Percentiles rank a stretch among this genome's conserved stretches.
phyloP scores from a whole-genome alignment of 2,888 invertebrate genomes.

The Heteromyza rotundicornis region DNA sequence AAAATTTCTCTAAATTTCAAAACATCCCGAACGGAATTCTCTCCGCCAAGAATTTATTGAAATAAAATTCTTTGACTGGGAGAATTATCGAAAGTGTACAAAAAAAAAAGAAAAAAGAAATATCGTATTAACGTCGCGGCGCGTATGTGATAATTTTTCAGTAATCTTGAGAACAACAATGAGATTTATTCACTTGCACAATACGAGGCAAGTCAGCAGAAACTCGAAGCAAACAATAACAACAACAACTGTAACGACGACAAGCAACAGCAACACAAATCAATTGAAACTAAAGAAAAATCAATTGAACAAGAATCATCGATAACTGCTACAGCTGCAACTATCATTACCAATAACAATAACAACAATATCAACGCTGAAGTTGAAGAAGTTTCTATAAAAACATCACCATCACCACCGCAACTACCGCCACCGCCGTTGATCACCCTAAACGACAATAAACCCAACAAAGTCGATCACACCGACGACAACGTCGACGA shows the following conservation, averaged over 20 bases:
- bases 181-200: conserved; percentile 63
- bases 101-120: conserved; percentile 33
- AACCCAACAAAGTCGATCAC: conserved; percentile 22
- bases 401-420: background rate
- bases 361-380: conserved; percentile 28
- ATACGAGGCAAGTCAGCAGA: conserved; percentile 59
- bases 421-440: background rate
- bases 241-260: conserved; percentile 24
- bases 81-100: conserved; percentile 21
- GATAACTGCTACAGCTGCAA: conserved; percentile 25
- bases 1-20: no score
- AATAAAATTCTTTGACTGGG: conserved; percentile 3
- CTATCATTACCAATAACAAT: conserved; percentile 26
- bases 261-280: conserved; percentile 12
- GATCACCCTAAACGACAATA: conserved; percentile 1
- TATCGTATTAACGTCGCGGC: conserved; percentile 39
- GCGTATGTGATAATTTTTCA: conserved; percentile 51
- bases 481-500: conserved; percentile 24
- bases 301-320: conserved; percentile 14
- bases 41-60: no score
- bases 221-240: conserved; percentile 39
- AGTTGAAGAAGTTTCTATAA: conserved; percentile 1
- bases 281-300: conserved; percentile 23
- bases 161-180: conserved; percentile 63
- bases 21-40: no score